Evolutionary conservation across 2,113 vertebrate genomes (phyloP), one percentile per base, ranked within the genome.

Genomic region (Nipponia nippon): DNA sequence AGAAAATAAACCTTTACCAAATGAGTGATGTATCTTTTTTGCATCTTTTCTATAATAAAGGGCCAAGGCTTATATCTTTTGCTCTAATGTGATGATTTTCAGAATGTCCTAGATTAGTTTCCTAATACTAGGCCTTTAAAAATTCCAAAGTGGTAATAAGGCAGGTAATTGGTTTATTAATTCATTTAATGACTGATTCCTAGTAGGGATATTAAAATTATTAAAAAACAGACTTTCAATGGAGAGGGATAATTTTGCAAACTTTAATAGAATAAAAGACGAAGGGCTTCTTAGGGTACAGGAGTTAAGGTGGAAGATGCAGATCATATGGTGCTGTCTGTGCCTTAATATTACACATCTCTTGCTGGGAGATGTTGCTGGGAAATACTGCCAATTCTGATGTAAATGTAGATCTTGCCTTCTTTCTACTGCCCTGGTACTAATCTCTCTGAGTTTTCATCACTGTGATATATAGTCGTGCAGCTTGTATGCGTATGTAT

Each of bases 401-500:
- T 70, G 46, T 23, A 87, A 56, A 40, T 69, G 3, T 71, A 62
- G 25, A 42, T 49, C 30, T 70, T 92, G 16, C 18, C 20, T 59
- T 61, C 29, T 47, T 92, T 75, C 50, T 80, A 4, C 20, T 75
- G 40, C 16, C 14, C 23, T 86, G 66, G 19, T 59, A 32, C 52
- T 67, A 50, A 50, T 46, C 32, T 84, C 47, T 55, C 40, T 56
- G 59, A 10, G 10, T 42, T 93, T 87, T 75, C 22, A 55, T 62
- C 27, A 21, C 61, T 1, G 0, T 30, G 23, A 58, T 50, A 36
- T 0, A 3, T 47, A 32, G 23, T 46, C 0, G 0, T 47, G 36
- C 66, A 67, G 26, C 47, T n/a, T 73, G 11, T 49, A 23, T 44
- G 15, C 16, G 6, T n/a, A 17, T 20, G 15, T 72, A 25, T 71